Evolutionary conservation across 2,797 vertebrate species (phyloP).

Genomic region (Sternotherus odoratus): DNA sequence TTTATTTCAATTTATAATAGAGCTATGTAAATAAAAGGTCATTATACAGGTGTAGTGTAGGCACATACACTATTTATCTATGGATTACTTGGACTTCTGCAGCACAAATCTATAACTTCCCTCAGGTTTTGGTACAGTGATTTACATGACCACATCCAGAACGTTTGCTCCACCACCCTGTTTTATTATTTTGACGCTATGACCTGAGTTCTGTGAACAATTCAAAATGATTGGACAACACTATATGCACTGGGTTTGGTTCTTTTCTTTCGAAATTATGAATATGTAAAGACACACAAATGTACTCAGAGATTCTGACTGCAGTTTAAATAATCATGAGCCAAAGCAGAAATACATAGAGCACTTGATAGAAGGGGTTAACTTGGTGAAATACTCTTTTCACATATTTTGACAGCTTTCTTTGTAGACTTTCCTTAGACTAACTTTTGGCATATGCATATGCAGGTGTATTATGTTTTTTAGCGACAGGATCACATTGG

Average conservation of each 20-base stretch:
- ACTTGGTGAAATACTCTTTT: not conserved
- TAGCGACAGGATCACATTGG: not conserved
- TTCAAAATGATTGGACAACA: not conserved
- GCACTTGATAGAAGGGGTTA: not conserved
- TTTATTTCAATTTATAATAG: not conserved
- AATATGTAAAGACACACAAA: not conserved
- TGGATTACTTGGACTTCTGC: not conserved
- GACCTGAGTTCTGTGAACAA: not conserved
- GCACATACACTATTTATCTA: not conserved
- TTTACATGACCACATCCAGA: not conserved
- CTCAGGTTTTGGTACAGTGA: not conserved
- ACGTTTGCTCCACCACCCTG: not conserved
- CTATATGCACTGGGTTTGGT: not conserved
- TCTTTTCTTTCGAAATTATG: not conserved
- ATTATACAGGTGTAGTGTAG: too few relatives aligned
- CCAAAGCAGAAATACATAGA: not conserved
- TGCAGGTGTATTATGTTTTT: too few relatives aligned
- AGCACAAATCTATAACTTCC: not conserved
- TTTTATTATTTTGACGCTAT: not conserved
- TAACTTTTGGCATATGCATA: not conserved
- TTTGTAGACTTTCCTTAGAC: not conserved
- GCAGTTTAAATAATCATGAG: not conserved
- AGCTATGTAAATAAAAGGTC: not conserved
- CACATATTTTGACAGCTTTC: not conserved
- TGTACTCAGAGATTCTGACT: not conserved